Evolutionary conservation across 2,888 invertebrate species (phyloP), one percentile per base, ranked within the genome.

Genomic region (Drosophila kanekoi): DNA sequence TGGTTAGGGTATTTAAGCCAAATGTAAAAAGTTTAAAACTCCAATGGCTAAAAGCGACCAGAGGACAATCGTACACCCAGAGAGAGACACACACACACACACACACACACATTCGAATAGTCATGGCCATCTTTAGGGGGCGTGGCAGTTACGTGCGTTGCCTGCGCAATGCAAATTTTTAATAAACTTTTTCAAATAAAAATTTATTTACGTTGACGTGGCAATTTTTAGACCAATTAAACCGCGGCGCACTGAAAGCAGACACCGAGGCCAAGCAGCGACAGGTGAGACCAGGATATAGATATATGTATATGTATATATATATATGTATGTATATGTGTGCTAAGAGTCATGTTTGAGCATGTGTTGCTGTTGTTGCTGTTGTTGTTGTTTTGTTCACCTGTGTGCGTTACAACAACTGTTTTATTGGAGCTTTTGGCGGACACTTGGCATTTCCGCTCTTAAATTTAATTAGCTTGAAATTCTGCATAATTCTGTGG

Each of bases 211-310:
- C 82, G 86, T 81, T 90, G 90, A 89, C 90, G 87, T 86, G 89
- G 89, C 84, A 90, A 89, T 89, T 89, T 87, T 86, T 87, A 76
- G 80, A 82, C 77, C 90, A 90, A 90, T 90, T 90, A 89, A 90
- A 88, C 77, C 69, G 76, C 61, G 52, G 62, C 58, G 51, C 84
- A 76, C 57, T 63, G 47, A 49, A 57, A 58, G 58, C 45, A 35
- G 44, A 51, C 43, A 56, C 56, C 9, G 16, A 16, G 28, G 38
- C 18, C 23, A 43, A 54, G 51, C 16, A 23, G 23, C 37, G 16
- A 14, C 8, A 14, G 14, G n/a, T 9, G 11, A 23, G 33, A 33
- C 20, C 18, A 11, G 16, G 1, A 23, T 48, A 10, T n/a, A 38
- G 11, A 10, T 28, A 16, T 43, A 13, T 53, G 33, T 43, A n/a